Percentiles rank a stretch among this genome's conserved stretches.
phyloP scores from a whole-genome alignment of 2,113 vertebrate species.

The Narcine bancroftii region DNA sequence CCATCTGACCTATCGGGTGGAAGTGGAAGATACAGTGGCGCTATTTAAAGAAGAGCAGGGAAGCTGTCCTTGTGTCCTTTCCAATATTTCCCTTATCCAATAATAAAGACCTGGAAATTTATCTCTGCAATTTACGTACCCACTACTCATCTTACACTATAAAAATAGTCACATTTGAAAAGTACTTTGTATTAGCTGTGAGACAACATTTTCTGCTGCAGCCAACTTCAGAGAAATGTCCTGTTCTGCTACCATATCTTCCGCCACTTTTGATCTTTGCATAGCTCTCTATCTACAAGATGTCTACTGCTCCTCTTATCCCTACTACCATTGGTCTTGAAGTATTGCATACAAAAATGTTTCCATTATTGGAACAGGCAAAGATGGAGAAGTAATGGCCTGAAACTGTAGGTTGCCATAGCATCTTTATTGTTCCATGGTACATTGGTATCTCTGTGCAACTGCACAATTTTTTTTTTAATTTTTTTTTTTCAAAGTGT shows the following conservation, averaged over 20 bases:
- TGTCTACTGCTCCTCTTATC: too few species aligned
- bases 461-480: too few species aligned
- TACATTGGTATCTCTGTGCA: neutral
- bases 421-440: neutral
- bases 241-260: too few species aligned
- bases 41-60: neutral
- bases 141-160: neutral
- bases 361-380: neutral
- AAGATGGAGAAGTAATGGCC: neutral
- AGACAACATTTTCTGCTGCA: neutral
- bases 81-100: neutral
- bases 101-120: neutral
- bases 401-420: neutral
- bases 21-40: neutral
- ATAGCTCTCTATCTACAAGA: too few species aligned
- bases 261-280: too few species aligned
- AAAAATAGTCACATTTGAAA: neutral
- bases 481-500: too few species aligned
- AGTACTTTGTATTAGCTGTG: neutral
- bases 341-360: neutral
- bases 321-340: neutral
- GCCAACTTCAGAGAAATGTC: too few species aligned
- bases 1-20: neutral
- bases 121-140: neutral
- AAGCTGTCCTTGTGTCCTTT: neutral